These are phyloP conservation scores for Tiliqua scincoides DNA, from an alignment of 2,113 vertebrate species.

Conservation along the genomic window DNA sequence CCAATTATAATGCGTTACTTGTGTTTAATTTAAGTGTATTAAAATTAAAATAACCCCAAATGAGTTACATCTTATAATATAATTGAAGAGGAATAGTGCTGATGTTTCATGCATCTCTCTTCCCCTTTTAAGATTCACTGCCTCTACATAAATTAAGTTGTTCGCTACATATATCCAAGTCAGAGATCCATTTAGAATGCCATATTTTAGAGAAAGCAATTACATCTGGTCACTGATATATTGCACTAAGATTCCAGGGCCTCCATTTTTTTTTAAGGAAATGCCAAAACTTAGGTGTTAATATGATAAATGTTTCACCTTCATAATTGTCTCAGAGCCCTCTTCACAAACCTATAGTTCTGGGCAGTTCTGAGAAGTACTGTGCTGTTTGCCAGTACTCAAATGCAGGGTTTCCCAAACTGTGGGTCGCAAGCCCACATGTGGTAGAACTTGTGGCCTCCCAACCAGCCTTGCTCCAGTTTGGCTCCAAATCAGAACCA, in stretches of 20 bases:
- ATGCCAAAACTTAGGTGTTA: not conserved
- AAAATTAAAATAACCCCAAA: slow-evolving; percentile 54
- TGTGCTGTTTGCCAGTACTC: not conserved
- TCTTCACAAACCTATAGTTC: not conserved
- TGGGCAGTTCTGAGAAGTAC: not conserved
- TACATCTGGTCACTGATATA: slow-evolving; percentile 51
- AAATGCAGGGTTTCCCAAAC: too few species aligned
- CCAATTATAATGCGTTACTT: slow-evolving; percentile 50
- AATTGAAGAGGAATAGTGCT: slow-evolving; percentile 43
- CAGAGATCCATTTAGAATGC: slow-evolving; percentile 49
- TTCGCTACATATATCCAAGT: slow-evolving; percentile 42
- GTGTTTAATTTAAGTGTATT: slow-evolving; percentile 52
- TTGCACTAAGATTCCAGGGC: slow-evolving; percentile 46
- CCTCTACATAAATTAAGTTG: slow-evolving; percentile 55
- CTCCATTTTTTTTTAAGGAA: slow-evolving; percentile 12
- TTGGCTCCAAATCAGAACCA: too few species aligned
- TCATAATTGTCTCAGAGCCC: not conserved
- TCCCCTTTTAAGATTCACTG: slow-evolving; percentile 57
- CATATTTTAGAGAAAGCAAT: slow-evolving; percentile 50
- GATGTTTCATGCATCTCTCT: slow-evolving; percentile 42
- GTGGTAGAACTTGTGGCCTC: too few species aligned
- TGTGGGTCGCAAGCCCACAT: too few species aligned
- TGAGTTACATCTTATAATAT: slow-evolving; percentile 61
- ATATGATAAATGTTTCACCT: not conserved
- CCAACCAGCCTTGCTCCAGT: too few species aligned